A percentile compares a stretch with the other conserved stretches of the same genome.
Evolutionary conservation across 2,113 vertebrate genomes (phyloP).

Genomic region (Vidua chalybeata): DNA sequence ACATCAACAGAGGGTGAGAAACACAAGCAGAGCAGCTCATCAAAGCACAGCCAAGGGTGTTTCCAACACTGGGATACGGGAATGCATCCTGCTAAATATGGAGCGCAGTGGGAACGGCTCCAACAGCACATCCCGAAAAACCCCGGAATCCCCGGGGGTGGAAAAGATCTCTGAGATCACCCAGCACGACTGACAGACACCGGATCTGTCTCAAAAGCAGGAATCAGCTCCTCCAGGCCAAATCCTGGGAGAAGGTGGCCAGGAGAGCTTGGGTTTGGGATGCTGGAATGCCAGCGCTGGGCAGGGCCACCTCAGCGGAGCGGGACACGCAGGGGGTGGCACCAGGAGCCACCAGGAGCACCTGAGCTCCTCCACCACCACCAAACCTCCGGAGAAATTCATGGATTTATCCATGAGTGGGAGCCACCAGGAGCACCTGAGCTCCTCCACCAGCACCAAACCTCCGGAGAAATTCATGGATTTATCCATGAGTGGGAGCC

Average conservation of each 20-base stretch:
- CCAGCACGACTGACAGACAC: not conserved
- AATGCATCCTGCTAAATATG: not conserved
- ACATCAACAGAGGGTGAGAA: not conserved
- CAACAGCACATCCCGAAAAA: not conserved
- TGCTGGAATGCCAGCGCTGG: rapidly evolving
- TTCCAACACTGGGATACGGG: not conserved
- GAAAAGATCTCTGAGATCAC: not conserved
- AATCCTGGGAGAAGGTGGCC: not conserved
- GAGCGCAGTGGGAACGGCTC: rapidly evolving
- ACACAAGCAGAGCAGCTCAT: not conserved
- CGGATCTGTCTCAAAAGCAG: not conserved
- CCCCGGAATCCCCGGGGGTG: not conserved
- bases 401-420: not conserved
- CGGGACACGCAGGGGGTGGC: rapidly evolving
- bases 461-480: not conserved
- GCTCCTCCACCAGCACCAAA: too few species aligned
- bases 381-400: too few species aligned
- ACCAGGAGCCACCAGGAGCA: not conserved
- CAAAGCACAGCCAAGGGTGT: not conserved
- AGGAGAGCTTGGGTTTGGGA: not conserved
- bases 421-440: too few species aligned
- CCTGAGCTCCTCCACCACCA: rapidly evolving
- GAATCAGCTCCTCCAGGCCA: not conserved
- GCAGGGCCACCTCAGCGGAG: not conserved
- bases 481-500: too few species aligned